Evolutionary conservation across 2,888 invertebrate species (phyloP).

Genomic region (Lapara coniferarum): DNA sequence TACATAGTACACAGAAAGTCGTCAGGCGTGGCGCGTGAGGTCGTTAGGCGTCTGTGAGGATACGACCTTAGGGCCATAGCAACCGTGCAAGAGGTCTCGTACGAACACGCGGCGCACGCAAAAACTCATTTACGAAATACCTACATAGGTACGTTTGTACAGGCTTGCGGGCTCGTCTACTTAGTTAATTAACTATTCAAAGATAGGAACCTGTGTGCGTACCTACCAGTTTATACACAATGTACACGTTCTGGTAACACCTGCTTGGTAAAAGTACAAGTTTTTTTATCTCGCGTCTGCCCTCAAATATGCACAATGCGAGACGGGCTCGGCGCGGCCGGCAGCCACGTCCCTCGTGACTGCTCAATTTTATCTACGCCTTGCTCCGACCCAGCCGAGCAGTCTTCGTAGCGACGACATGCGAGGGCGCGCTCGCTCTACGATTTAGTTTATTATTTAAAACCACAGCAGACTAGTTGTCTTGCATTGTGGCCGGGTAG

Average conservation of each 20-base stretch:
- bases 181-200: slow-evolving; percentile 52
- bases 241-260: slow-evolving; percentile 24
- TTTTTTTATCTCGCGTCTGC: slow-evolving; percentile 21
- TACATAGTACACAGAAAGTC: neutral
- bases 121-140: slow-evolving; percentile 54
- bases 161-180: slow-evolving; percentile 39
- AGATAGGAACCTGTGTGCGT: slow-evolving; percentile 40
- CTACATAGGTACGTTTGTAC: slow-evolving; percentile 28
- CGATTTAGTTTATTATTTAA: slow-evolving; percentile 12
- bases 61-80: slow-evolving; percentile 23
- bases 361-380: slow-evolving; percentile 19
- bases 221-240: slow-evolving; percentile 21
- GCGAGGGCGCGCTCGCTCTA: neutral
- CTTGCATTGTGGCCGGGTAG: neutral
- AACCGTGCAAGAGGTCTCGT: slow-evolving; percentile 20
- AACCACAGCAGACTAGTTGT: neutral
- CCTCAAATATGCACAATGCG: slow-evolving; percentile 21
- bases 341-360: slow-evolving; percentile 15
- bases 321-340: neutral
- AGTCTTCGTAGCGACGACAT: neutral
- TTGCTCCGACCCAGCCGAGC: neutral
- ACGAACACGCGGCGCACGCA: slow-evolving; percentile 34
- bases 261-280: slow-evolving; percentile 25
- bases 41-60: slow-evolving; percentile 13
- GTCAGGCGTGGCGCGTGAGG: slow-evolving; percentile 7